Percentiles rank a stretch among this genome's conserved stretches.
Evolutionary conservation across 2,113 vertebrate species (phyloP).

Genomic region (Pterocles gutturalis): DNA sequence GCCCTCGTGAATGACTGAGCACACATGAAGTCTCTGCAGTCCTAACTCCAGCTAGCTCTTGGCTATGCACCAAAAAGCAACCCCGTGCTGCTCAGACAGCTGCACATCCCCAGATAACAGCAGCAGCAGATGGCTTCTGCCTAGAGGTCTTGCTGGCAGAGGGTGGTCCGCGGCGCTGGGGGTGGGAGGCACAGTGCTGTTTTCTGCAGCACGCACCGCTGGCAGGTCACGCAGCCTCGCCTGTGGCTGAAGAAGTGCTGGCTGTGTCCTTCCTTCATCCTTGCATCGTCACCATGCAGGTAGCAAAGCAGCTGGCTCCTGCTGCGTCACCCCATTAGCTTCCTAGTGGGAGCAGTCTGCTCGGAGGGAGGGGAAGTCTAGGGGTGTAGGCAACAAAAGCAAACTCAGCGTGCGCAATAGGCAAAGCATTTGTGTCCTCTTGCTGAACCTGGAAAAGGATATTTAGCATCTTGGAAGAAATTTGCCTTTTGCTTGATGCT

Average conservation of each 20-base stretch:
- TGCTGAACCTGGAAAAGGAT: background rate
- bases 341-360: background rate
- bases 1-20: background rate
- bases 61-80: background rate
- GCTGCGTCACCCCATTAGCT: conserved; percentile 48
- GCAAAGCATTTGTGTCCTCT: background rate
- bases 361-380: background rate
- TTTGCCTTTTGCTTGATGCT: background rate
- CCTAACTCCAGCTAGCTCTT: conserved; percentile 17
- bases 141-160: conserved; percentile 9
- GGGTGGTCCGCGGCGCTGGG: background rate
- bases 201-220: rapidly evolving
- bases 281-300: conserved; percentile 55
- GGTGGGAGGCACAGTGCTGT: background rate
- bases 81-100: background rate
- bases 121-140: conserved; percentile 50
- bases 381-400: background rate
- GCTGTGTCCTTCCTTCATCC: conserved; percentile 26
- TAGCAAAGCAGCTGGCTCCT: conserved; percentile 44
- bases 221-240: background rate
- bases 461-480: background rate
- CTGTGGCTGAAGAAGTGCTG: background rate
- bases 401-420: rapidly evolving
- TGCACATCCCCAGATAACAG: background rate
- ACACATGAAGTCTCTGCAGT: conserved; percentile 9